Base-by-base conservation (phyloP, 2,797 vertebrate species). In the Argentina silus region DNA sequence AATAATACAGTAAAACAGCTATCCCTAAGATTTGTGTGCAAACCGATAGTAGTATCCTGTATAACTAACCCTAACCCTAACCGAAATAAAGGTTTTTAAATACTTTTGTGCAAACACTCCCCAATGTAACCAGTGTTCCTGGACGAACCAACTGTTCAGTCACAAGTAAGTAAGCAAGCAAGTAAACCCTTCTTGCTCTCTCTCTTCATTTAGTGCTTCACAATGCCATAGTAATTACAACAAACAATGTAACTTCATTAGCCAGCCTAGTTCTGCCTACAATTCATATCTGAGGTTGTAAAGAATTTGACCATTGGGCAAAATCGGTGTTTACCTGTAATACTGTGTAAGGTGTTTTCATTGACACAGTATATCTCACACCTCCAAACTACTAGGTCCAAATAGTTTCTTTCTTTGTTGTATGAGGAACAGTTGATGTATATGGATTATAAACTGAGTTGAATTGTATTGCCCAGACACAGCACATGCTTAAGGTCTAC, bases 71-170 rank as follows among this genome's bases (percentile, higher is more conserved):
- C n/a, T n/a, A n/a, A n/a, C n/a, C n/a, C n/a, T n/a, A n/a, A n/a
- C n/a, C n/a, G n/a, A n/a, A 68, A 43, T 57, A 48, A 27, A 27
- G 23, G 69, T 36, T 14, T 44, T 43, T 15, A 8, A 43, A 70
- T 8, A 69, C 17, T 76, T 53, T 69, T 75, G 74, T 82, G 77
- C 75, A 79, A 80, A 64, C 43, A 50, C 8, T 71, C 23, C 64
- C 60, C 8, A 23, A 21, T 42, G 10, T 15, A n/a, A 12, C 4
- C 11, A 21, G 27, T 36, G 27, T 36, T 51, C 11, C 48, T 48
- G n/a, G 43, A 65, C 44, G n/a, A 65, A 21, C 45, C 63, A 10
- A 48, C 17, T 65, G 8, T 71, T 80, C 68, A 73, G 80, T 79
- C 80, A 83, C 73, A 77, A 75, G 65, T 50, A 53, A 53, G 55